phyloP scores from a whole-genome alignment of 2,113 vertebrate genomes.

The Rhea americana region DNA sequence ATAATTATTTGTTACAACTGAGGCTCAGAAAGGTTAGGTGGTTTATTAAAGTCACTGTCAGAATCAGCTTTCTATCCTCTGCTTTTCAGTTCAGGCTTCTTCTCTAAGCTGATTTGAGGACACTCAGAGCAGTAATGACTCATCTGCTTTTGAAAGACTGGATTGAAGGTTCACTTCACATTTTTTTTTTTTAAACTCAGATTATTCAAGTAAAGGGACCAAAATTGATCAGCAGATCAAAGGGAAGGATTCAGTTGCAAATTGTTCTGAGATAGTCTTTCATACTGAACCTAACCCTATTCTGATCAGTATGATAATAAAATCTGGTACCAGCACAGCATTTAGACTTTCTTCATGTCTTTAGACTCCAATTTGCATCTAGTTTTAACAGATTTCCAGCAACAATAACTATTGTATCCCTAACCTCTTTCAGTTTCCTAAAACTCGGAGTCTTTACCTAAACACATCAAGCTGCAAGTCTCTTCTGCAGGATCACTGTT shows the following conservation, averaged over 20 bases:
- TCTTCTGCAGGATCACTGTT: not conserved
- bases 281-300: not conserved
- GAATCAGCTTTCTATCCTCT: not conserved
- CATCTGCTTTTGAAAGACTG: not conserved
- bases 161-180: not conserved
- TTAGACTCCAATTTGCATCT: not conserved
- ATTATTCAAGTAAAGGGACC: not conserved
- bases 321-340: not conserved
- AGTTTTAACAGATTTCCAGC: not conserved
- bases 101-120: not conserved
- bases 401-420: not conserved
- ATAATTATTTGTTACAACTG: not conserved
- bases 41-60: not conserved
- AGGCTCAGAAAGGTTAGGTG: not conserved
- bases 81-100: not conserved
- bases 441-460: not conserved
- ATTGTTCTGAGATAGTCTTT: not conserved
- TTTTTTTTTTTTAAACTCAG: not conserved
- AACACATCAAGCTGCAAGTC: not conserved
- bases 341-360: not conserved
- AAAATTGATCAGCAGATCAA: not conserved
- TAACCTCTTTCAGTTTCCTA: not conserved
- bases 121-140: rapidly evolving
- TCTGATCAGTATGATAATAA: not conserved
- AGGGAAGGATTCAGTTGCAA: not conserved